Evolutionary conservation across 2,113 vertebrate species (phyloP), one percentile per base, ranked within the genome.

Genomic region (Hirundichthys speculiger): DNA sequence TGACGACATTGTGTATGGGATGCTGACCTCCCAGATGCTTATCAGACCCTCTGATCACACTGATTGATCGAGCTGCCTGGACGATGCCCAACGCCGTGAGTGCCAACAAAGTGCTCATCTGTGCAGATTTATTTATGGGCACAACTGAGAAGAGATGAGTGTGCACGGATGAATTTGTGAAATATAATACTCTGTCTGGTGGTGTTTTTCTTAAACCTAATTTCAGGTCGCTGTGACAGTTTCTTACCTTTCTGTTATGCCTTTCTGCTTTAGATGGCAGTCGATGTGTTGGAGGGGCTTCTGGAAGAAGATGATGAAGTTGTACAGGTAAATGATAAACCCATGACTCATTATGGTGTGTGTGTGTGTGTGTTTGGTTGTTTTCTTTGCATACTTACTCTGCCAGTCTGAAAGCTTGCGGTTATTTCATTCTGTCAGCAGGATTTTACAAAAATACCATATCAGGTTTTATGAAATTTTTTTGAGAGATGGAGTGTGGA

Each of bases 291-390:
- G 61, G 94, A 94, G 71, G 80, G 86, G 54, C 91, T 94, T 20
- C 69, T 94, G 52, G 92, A 94, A 41, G 93, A 94, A 59, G 93
- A 94, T 41, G 93, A 94, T 40, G 93, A 94, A 79, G 93, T 94
- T 7, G 89, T 94, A 42, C 92, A 94, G 91, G 94, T 94, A 80
- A 89, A 85, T 40, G 22, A 21, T 67, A 1, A 54, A 39, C n/a
- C 15, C n/a, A 10, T 10, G 12, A 16, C 43, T 45, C 14, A 19
- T 45, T 45, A 11, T 8, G 11, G 43, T n/a, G 9, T 45, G n/a
- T 45, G 7, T 43, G 15, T 9, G 2, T 45, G 3, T 19, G 2
- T 47, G 19, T 46, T 19, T 46, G 7, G n/a, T 19, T 8, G 16
- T 21, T 47, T 46, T 4, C 9, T 9, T 47, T 8, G 12, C 3